These are phyloP conservation scores for Semnornis frantzii DNA, from an alignment of 2,113 vertebrate species.

Conservation along the genomic window DNA sequence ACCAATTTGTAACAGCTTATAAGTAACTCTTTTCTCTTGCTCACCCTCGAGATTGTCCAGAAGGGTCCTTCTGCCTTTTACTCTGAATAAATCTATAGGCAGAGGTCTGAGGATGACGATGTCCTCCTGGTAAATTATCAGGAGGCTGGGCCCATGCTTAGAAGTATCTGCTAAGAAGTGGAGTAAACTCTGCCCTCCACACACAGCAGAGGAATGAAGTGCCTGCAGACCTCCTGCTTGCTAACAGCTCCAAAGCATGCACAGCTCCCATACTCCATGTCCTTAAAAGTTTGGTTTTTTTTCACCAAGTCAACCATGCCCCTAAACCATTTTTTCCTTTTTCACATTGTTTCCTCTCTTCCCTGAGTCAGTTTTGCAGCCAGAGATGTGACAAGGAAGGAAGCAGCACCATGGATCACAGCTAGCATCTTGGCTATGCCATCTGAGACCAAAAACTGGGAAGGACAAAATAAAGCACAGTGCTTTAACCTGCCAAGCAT, in stretches of 20 bases:
- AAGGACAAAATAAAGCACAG: conserved; percentile 32
- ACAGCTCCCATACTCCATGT: conserved; percentile 12
- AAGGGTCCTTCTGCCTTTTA: conserved; percentile 65
- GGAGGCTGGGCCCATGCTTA: conserved; percentile 1
- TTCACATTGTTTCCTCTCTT: conserved; percentile 52
- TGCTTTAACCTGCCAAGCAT: conserved; percentile 20
- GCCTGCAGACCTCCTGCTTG: conserved; percentile 49
- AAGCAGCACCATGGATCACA: conserved; percentile 56
- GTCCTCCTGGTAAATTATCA: conserved; percentile 46
- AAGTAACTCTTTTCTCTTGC: conserved; percentile 70
- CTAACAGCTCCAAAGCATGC: conserved; percentile 13
- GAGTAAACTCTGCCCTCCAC: conserved; percentile 53
- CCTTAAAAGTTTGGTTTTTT: neutral
- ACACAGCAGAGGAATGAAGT: conserved; percentile 51
- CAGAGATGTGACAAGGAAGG: conserved; percentile 50
- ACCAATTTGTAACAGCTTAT: conserved; percentile 75
- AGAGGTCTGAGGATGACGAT: conserved; percentile 64
- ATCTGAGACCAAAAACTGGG: conserved; percentile 25
- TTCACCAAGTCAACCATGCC: conserved; percentile 58
- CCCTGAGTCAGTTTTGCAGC: conserved; percentile 64
- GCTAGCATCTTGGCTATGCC: conserved; percentile 63
- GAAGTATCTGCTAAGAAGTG: conserved; percentile 39
- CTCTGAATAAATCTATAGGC: conserved; percentile 67
- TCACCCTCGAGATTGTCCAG: conserved; percentile 60
- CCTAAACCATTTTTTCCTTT: conserved; percentile 62